A percentile compares a stretch with the other conserved stretches of the same genome.
These are phyloP conservation scores for Pseudomyrmex gracilis DNA, from an alignment of 1,140 invertebrate species.

Conservation along the genomic window DNA sequence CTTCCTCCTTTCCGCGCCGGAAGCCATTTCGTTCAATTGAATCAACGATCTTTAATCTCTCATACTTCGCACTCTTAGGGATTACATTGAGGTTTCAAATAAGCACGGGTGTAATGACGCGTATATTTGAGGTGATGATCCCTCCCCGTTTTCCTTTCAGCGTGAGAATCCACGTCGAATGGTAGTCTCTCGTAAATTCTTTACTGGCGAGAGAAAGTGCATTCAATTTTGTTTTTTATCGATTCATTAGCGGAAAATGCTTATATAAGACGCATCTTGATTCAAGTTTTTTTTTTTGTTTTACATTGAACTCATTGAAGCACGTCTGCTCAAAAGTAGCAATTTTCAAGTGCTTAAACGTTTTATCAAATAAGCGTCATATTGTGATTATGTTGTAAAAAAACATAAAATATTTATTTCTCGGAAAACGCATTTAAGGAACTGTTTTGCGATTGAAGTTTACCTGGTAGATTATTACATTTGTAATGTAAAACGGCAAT, in stretches of 20 bases:
- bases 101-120: constrained; percentile 23
- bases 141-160: too few species aligned
- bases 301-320: too few species aligned
- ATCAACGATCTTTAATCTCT: constrained; percentile 37
- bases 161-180: not conserved
- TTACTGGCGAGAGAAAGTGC: not conserved
- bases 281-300: too few species aligned
- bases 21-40: constrained; percentile 31
- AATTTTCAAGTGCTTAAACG: not conserved
- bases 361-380: constrained; percentile 1
- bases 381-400: not conserved
- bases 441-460: constrained; percentile 60
- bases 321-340: too few species aligned
- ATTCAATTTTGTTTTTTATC: not conserved
- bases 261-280: too few species aligned
- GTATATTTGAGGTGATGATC: constrained; percentile 10
- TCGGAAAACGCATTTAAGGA: constrained; percentile 27
- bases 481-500: too few species aligned
- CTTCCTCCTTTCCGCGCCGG: not conserved
- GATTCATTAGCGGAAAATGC: not conserved
- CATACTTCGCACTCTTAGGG: not conserved
- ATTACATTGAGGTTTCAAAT: constrained; percentile 24
- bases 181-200: not conserved
- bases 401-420: constrained; percentile 7
- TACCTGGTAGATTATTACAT: too few species aligned